Base-by-base conservation (phyloP, 2,797 vertebrate genomes). In the Pangasius sanitwongsei region DNA sequence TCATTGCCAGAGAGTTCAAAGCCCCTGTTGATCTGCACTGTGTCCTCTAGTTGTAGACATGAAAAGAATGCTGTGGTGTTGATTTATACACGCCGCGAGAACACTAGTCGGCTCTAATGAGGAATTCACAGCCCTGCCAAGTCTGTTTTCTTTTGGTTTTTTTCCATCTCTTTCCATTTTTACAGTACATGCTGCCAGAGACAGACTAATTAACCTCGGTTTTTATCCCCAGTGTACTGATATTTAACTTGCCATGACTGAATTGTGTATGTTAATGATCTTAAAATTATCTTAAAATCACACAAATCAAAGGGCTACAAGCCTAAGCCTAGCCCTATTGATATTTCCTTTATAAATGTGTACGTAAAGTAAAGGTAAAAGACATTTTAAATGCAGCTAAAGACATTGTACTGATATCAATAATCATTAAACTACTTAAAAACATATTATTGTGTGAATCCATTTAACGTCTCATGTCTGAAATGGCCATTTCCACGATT, bases 1-100 rank as follows among this genome's bases (percentile, higher is more conserved):
- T 31, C 86, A 87, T 83, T 87, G 80, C 83, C 86, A 89, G 74
- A 78, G 89, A 90, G 91, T 91, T 92, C 91, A 93, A 92, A 90
- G 88, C 57, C 85, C 87, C 87, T n/a, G 78, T 83, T 86, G 88
- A 89, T 87, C 83, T 85, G 87, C 87, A 80, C 44, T 77, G 89
- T 92, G 88, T 86, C 83, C 85, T 89, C 87, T 84, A 70, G 86
- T 86, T 88, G 90, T 81, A 90, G 83, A 90, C 90, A 88, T 90
- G 90, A 89, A 92, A 91, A 87, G 81, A 83, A 65, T 87, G 74
- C 34, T 72, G 53, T 77, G 78, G 83, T 83, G 87, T 89, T 92
- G 91, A 91, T 93, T 87, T 92, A 92, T 89, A 81, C 90, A 74
- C 74, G 67, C 87, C 80, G 80, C 86, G 82, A 67, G 87, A 89